These are phyloP conservation scores for Ladona fulva DNA, from an alignment of 1,140 invertebrate genomes.

Conservation along the genomic window DNA sequence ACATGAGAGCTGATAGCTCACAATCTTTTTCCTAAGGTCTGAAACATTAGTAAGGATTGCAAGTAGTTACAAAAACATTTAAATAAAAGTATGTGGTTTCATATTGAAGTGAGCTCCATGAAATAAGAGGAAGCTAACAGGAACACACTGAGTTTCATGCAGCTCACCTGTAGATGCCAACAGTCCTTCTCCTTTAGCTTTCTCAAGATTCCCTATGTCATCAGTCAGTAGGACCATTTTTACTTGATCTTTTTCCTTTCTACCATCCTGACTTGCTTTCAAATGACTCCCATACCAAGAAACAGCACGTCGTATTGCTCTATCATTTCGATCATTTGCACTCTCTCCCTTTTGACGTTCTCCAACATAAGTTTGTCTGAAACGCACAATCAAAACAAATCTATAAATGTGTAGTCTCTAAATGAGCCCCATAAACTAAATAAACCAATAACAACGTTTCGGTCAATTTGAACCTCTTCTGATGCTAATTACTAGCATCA, in stretches of 20 bases:
- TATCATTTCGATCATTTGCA: slow-evolving; percentile 85
- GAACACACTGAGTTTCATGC: not conserved
- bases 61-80: not conserved
- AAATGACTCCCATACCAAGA: slow-evolving; percentile 70
- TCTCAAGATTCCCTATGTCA: slow-evolving; percentile 67
- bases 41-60: no score
- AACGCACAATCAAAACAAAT: slow-evolving; percentile 29
- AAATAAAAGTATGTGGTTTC: slow-evolving; percentile 20
- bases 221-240: slow-evolving; percentile 77
- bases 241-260: slow-evolving; percentile 47
- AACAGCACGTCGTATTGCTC: slow-evolving; percentile 71
- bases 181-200: slow-evolving; percentile 60
- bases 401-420: not conserved
- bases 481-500: no score
- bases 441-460: no score
- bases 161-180: slow-evolving; percentile 54
- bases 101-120: no score
- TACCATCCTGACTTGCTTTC: slow-evolving; percentile 16
- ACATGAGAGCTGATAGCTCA: no score
- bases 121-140: no score
- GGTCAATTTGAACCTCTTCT: no score
- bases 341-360: slow-evolving; percentile 71
- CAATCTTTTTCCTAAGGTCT: no score
- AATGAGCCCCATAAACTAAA: no score
- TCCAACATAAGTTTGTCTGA: slow-evolving; percentile 72